These are phyloP conservation scores for Phrynocephalus forsythii DNA, from an alignment of 2,797 vertebrate species.

Conservation along the genomic window DNA sequence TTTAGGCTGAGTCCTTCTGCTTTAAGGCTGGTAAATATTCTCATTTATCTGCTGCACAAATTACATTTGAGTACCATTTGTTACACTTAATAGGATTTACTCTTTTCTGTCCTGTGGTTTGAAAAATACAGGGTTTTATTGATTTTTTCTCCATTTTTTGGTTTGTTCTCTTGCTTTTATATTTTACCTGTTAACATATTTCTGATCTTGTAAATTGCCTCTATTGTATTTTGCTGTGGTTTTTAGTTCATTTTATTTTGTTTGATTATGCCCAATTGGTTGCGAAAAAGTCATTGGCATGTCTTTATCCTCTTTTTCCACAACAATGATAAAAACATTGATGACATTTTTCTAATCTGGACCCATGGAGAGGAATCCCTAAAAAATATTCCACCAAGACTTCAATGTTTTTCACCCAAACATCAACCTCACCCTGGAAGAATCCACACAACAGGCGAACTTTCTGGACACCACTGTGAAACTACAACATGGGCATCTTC, in stretches of 20 bases:
- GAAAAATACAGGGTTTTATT: neutral
- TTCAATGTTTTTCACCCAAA: too few relatives aligned
- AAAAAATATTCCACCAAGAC: too few relatives aligned
- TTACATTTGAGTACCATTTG: neutral
- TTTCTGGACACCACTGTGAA: too few relatives aligned
- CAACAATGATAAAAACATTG: too few relatives aligned
- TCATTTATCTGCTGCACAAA: neutral
- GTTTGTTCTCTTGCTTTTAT: neutral
- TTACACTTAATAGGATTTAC: neutral
- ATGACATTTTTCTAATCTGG: too few relatives aligned
- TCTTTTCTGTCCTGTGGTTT: neutral
- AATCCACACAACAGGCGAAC: too few relatives aligned
- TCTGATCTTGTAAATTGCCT: neutral
- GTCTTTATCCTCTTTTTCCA: neutral
- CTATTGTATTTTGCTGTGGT: neutral
- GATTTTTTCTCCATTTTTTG: neutral
- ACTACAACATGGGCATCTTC: too few relatives aligned
- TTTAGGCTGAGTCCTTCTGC: neutral
- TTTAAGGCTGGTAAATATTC: neutral
- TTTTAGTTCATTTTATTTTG: neutral
- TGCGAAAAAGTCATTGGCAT: neutral
- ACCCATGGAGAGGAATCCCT: too few relatives aligned
- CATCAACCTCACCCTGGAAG: too few relatives aligned
- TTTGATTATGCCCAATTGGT: conserved; percentile 21
- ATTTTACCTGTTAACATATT: neutral